phyloP scores from a whole-genome alignment of 2,888 invertebrate genomes.

The Papilio demoleus region DNA sequence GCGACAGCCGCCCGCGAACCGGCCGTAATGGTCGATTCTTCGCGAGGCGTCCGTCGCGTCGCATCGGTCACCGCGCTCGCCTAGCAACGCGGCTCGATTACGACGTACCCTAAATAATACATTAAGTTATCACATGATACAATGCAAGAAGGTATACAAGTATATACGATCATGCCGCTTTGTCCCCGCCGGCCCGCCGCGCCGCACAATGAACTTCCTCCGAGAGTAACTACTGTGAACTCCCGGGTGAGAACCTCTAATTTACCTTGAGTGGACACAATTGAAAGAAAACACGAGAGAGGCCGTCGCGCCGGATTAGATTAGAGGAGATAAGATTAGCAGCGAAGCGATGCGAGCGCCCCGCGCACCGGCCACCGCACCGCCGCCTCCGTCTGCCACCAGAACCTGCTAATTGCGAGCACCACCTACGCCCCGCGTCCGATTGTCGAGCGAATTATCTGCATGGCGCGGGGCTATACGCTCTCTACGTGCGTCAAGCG shows the following conservation, averaged over 20 bases:
- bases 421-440: constrained; percentile 49
- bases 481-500: constrained; percentile 32
- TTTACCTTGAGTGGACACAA: constrained; percentile 81
- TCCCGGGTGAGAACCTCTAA: constrained; percentile 77
- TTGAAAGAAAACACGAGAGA: constrained; percentile 82
- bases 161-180: constrained; percentile 38
- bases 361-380: constrained; percentile 50
- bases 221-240: constrained; percentile 60
- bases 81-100: constrained; percentile 34
- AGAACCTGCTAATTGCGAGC: constrained; percentile 69
- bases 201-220: constrained; percentile 61
- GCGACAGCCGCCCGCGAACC: constrained; percentile 68
- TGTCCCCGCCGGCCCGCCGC: constrained; percentile 36
- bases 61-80: constrained; percentile 28
- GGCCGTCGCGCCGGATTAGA: constrained; percentile 78
- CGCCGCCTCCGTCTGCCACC: constrained; percentile 55
- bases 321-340: constrained; percentile 80
- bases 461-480: constrained; percentile 41
- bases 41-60: constrained; percentile 39
- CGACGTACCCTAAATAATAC: constrained; percentile 33
- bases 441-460: constrained; percentile 45
- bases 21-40: constrained; percentile 65
- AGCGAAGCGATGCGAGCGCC: constrained; percentile 55
- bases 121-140: constrained; percentile 10
- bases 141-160: constrained; percentile 17